Base-by-base conservation (phyloP, 2,888 invertebrate genomes). In the Leptothorax acervorum region DNA sequence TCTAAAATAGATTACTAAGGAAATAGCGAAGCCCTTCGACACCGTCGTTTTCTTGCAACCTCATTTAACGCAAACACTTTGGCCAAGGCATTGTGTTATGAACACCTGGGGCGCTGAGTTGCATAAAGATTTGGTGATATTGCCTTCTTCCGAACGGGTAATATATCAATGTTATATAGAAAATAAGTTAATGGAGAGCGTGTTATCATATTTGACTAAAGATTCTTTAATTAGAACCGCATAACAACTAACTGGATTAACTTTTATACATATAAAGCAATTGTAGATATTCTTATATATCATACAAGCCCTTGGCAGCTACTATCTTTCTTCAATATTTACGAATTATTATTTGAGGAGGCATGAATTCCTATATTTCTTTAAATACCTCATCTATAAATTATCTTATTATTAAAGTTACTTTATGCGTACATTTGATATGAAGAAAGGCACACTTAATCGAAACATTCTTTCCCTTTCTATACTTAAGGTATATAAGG, bases 61-160 rank as follows among this genome's bases (percentile, higher is more conserved):
- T 23, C 96, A 97, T 55, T 97, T 97, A 96, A 97, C 97, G 93
- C 99, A 99, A 95, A 96, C 97, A 42, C 95, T 99, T 78, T 99
- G 99, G 99, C 99, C 99, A 28, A 96, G 97, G 0, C 99, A 99
- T 95, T 99, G 99, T 95, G 98, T 99, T 9, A 98, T 98, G 95
- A 97, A 98, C 91, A 97, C 98, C 0, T 98, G 98, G 98, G 99
- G 99, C 5, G 97, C 99, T 0, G 97, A 99, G 94, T 96, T 99
- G 55, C 98, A 99, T 93, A 96, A 97, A 92, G 97, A 98, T 92
- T 95, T 99, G 0, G 97, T 97, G 96, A 97, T 98, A 83, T 96
- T 96, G 71, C 97, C 97, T n/a, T 96, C 96, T 88, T 97, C 97
- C 1, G 96, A 97, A 78, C 97, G 97, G 90, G 94, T 94, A 90